Evolutionary conservation across 1,140 invertebrate genomes (phyloP), one percentile per base, ranked within the genome.

Genomic region (Diabrotica undecimpunctata): DNA sequence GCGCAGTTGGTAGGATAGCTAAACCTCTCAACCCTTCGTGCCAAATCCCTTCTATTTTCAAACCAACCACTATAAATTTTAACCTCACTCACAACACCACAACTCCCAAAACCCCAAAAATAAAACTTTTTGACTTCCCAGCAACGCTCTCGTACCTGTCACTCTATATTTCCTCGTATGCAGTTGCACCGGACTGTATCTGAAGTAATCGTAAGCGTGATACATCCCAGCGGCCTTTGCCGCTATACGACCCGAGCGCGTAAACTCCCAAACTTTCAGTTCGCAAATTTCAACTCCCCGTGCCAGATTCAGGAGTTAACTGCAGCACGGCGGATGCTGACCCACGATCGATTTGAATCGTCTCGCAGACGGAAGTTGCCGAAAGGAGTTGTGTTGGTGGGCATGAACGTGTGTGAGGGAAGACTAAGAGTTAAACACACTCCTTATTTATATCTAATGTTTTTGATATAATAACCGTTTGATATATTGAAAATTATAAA

Each of bases 131-230:
- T 25, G 25, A 25, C 25, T 25, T 25, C 4, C 25, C 25, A 25
- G 25, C 25, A 25, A 25, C 25, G 25, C 38, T 38, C 55, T 12
- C 25, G n/a, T 57, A 57, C 55, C 55, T 57, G 55, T 57, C 35
- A 57, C 55, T 57, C 55, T 57, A 57, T 57, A 57, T 37, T 37
- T 25, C 37, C 55, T 57, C 11, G 55, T 37, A 38, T 37, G 37
- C 35, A 57, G 38, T 37, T 57, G 12, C 37, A 57, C 25, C 11
- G 55, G 55, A 57, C 55, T 57, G 25, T 41, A 37, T 36, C n/a
- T 10, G 37, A 57, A 57, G 38, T 57, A 57, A 41, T 57, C 55
- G 35, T 12, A 57, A 10, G 35, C 55, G 8, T 57, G 55, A 41
- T 57, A 57, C 55, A 57, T 57, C 36, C 35, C 55, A 37, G 41